Evolutionary conservation across 35 echinoderm and acorn worm species (phyloP).

Genomic region (Lytechinus variegatus): DNA sequence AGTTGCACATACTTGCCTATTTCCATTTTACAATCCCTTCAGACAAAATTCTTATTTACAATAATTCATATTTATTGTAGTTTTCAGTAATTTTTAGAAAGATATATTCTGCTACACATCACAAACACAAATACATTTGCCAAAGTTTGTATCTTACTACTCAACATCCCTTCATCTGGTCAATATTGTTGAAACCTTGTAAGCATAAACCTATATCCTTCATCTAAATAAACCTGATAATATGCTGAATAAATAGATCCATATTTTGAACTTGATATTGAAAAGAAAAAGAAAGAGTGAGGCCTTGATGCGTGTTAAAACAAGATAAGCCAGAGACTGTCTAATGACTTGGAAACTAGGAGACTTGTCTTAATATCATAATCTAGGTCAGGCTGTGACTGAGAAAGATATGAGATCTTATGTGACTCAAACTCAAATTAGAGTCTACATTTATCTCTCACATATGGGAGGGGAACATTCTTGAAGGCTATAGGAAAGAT

Average conservation of each 20-base stretch:
- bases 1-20: no score
- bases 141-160: not conserved
- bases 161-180: not conserved
- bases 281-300: not conserved
- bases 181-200: not conserved
- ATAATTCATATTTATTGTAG: no score
- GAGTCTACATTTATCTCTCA: constrained; percentile 31
- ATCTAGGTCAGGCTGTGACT: not conserved
- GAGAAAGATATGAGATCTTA: not conserved
- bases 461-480: not conserved
- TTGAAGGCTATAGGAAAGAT: not conserved
- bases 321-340: not conserved
- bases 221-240: not conserved
- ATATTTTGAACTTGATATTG: not conserved
- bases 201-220: not conserved
- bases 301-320: not conserved
- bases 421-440: constrained; percentile 19
- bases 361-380: constrained; percentile 2
- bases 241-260: not conserved
- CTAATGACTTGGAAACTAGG: not conserved
- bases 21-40: no score
- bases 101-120: no score
- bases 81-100: no score
- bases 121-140: no score
- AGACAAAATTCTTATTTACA: no score